phyloP scores from a whole-genome alignment of 1,140 invertebrate species.

The Brachionus koreanus region DNA sequence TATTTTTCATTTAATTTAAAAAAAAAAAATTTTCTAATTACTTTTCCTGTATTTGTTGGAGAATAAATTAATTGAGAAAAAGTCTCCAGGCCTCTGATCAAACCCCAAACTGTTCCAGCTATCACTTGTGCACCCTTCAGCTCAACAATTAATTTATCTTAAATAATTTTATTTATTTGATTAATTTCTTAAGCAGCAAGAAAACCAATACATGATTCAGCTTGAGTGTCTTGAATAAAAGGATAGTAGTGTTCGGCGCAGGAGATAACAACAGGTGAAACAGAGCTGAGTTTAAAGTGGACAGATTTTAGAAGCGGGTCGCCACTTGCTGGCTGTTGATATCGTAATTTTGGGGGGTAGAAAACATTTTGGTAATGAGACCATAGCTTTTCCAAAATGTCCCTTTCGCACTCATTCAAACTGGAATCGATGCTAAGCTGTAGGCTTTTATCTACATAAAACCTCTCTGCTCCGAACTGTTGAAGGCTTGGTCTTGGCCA shows the following conservation, averaged over 20 bases:
- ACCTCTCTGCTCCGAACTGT: background rate
- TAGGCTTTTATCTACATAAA: background rate
- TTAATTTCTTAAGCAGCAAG: background rate
- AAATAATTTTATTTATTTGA: background rate
- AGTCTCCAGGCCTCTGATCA: slow-evolving; percentile 38
- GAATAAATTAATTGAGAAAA: slow-evolving; percentile 44
- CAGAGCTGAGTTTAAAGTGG: background rate
- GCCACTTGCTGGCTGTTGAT: background rate
- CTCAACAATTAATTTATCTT: slow-evolving; percentile 1
- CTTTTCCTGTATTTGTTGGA: background rate
- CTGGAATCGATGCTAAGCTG: background rate
- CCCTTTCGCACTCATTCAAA: slow-evolving; percentile 27
- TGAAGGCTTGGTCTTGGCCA: slow-evolving; percentile 21
- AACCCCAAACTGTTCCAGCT: slow-evolving; percentile 13
- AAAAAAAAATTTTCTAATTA: background rate
- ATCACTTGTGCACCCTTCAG: background rate
- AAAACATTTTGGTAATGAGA: background rate
- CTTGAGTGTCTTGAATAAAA: slow-evolving; percentile 12
- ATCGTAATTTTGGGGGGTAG: background rate
- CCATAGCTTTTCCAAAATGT: slow-evolving; percentile 9
- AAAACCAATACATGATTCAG: slow-evolving; percentile 23
- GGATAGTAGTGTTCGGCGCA: background rate
- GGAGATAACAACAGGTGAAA: background rate
- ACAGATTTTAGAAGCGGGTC: background rate
- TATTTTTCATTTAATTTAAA: background rate